Evolutionary conservation across 2,797 vertebrate species (phyloP).

Genomic region (Bufotes viridis): DNA sequence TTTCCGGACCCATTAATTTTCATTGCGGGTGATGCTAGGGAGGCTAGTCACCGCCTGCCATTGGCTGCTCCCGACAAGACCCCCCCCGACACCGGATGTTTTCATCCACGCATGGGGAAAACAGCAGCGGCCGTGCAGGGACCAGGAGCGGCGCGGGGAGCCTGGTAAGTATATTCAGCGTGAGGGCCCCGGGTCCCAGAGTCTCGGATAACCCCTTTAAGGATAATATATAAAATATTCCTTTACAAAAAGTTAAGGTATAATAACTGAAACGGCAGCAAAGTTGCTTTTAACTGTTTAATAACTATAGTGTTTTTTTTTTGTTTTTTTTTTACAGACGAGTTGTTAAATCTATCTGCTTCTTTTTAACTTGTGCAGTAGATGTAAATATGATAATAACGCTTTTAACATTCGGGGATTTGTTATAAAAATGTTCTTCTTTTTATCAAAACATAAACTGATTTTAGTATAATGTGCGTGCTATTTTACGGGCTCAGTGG

Average conservation of each 20-base stretch:
- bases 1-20: no score
- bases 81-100: no score
- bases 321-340: background rate
- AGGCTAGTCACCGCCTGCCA: no score
- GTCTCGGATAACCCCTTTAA: no score
- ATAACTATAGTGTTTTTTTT: background rate
- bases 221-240: background rate
- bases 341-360: background rate
- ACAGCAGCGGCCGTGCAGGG: no score
- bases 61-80: no score
- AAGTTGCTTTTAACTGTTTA: background rate
- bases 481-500: background rate
- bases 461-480: slow-evolving; percentile 17
- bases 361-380: background rate
- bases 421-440: slow-evolving; percentile 1
- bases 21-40: no score
- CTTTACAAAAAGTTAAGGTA: background rate
- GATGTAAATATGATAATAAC: slow-evolving; percentile 21
- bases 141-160: no score
- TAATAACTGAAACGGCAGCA: background rate
- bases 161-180: no score
- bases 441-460: slow-evolving; percentile 10
- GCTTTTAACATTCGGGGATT: slow-evolving; percentile 19
- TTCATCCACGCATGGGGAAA: no score
- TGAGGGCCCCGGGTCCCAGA: no score